Percentiles rank a stretch among this genome's conserved stretches.
These are phyloP conservation scores for Diogma glabrata DNA, from an alignment of 2,888 invertebrate genomes.

Conservation along the genomic window DNA sequence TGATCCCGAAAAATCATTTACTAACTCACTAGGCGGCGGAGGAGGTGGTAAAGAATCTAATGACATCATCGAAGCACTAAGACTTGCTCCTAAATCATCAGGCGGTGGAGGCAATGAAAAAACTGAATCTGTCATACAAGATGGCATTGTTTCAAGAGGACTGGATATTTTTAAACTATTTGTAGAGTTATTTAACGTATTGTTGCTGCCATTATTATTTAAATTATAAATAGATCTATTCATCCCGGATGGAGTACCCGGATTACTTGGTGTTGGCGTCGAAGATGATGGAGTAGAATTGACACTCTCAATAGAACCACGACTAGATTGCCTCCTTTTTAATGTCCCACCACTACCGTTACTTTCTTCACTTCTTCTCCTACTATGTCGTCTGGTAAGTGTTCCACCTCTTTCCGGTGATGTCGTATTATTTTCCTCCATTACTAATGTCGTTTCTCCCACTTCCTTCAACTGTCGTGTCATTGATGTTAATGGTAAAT, in stretches of 20 bases:
- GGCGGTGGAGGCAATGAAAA: conserved; percentile 60
- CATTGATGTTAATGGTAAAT: conserved; percentile 80
- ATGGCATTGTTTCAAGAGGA: conserved; percentile 21
- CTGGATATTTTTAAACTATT: conserved; percentile 10
- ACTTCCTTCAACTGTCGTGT: conserved; percentile 83
- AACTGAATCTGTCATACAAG: conserved; percentile 41
- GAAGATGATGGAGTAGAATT: conserved; percentile 32
- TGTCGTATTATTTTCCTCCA: conserved; percentile 41
- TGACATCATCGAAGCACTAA: conserved; percentile 66
- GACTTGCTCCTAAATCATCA: conserved; percentile 30
- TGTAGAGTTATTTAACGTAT: not conserved
- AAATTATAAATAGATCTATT: conserved; percentile 2
- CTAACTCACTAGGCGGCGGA: conserved; percentile 44
- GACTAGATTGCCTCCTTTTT: conserved; percentile 27
- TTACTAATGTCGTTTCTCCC: conserved; percentile 50
- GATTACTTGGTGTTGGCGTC: conserved; percentile 34
- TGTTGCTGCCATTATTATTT: conserved; percentile 4
- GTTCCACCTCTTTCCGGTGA: conserved; percentile 46
- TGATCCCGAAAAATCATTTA: conserved; percentile 44
- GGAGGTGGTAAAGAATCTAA: conserved; percentile 73
- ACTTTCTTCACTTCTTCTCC: conserved; percentile 38
- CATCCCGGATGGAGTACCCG: conserved; percentile 26
- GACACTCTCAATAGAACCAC: conserved; percentile 32
- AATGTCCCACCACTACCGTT: conserved; percentile 36
- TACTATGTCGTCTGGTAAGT: conserved; percentile 43